phyloP scores from a whole-genome alignment of 2,888 invertebrate genomes.

The Plebejus argus region DNA sequence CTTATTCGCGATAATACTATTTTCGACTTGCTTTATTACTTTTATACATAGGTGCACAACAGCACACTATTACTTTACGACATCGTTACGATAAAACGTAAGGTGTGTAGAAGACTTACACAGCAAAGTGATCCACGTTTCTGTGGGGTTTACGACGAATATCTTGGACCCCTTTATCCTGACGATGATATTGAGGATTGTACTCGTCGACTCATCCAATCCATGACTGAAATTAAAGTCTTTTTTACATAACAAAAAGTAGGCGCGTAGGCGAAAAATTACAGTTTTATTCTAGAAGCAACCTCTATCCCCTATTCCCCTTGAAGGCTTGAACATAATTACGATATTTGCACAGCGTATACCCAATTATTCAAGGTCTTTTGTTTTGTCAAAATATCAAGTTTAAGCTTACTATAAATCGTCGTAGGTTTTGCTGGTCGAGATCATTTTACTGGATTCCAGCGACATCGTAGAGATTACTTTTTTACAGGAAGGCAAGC shows the following conservation, averaged over 20 bases:
- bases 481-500: conserved; percentile 59
- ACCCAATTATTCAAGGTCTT: too few species aligned
- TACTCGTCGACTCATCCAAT: conserved; percentile 51
- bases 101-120: conserved; percentile 52
- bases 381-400: not conserved
- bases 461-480: conserved; percentile 50
- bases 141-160: conserved; percentile 59
- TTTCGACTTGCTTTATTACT: too few species aligned
- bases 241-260: too few species aligned
- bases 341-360: too few species aligned
- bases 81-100: too few species aligned
- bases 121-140: conserved; percentile 69
- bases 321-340: too few species aligned
- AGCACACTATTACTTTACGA: too few species aligned
- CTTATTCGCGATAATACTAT: too few species aligned
- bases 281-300: too few species aligned
- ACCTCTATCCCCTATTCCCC: too few species aligned
- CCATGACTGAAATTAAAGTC: conserved; percentile 51
- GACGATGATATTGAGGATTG: conserved; percentile 55
- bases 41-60: too few species aligned
- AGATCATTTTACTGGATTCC: conserved; percentile 51
- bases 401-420: conserved; percentile 60
- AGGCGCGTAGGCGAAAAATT: too few species aligned
- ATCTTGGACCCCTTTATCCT: conserved; percentile 54
- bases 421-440: conserved; percentile 50